Evolutionary conservation across 64 coral and sea anemone species (phyloP), one percentile per base, ranked within the genome.

Genomic region (Actinia tenebrosa): DNA sequence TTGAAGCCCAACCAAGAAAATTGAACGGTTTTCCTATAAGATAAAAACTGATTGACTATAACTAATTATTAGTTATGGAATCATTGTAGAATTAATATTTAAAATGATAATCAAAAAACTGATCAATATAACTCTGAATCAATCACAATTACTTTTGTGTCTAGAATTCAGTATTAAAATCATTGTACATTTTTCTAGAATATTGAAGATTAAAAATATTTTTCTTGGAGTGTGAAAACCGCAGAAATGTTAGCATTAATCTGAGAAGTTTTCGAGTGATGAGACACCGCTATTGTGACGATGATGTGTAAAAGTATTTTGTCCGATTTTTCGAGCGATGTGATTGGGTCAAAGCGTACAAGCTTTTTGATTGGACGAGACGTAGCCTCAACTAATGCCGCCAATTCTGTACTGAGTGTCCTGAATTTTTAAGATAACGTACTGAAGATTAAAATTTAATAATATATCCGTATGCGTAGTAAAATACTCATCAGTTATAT

Each of bases 381-480:
- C 7, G 56, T 3, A 58, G 2, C 13, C 0, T 66, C 22, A 5
- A 66, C 18, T 23, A 19, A 22, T 66, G 17, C n/a, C 63, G 17
- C n/a, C 15, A 14, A 23, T 66, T 66, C 18, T 66, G 63, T 22
- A 2, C 17, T 66, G 2, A 23, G 63, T 22, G 18, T 4, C 61
- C 3, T 16, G 16, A 64, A 71, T 5, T 25, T 27, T 71, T 75
- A 66, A 66, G 63, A 66, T 66, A 75, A 75, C 26, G 69, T 75
- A 30, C 42, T 75, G n/a, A 13, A 75, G 69, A 75, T 27, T 75
- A 75, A 14, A 37, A 26, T 37, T 75, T 11, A 75, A 15, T 42
- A 75, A 75, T 26, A 75, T 14, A 75, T 75, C 26, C 69, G 69
- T 30, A 75, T 75, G 69, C 26, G 25, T 75, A 75, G 69, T 75